These are phyloP conservation scores for Macroramphosus scolopax DNA, from an alignment of 2,797 vertebrate species.

Conservation along the genomic window DNA sequence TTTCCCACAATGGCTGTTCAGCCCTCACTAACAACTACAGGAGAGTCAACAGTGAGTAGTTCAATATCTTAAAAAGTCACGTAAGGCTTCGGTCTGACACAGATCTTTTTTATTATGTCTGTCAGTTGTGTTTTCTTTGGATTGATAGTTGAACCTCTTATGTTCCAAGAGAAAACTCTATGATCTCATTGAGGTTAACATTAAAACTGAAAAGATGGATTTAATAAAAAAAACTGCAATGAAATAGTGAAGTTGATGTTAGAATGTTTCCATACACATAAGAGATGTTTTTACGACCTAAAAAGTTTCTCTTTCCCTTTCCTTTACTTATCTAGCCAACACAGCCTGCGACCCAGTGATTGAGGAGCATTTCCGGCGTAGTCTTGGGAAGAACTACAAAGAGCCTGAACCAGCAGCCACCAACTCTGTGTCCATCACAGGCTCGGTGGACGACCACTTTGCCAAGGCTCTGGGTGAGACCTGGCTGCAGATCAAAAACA, in stretches of 20 bases:
- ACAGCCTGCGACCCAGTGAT: conserved; percentile 91
- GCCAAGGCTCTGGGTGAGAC: conserved; percentile 96
- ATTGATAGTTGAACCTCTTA: conserved; percentile 54
- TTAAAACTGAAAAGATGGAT: conserved; percentile 47
- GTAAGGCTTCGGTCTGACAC: too few species aligned
- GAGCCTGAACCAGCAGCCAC: conserved; percentile 89
- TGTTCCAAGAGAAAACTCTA: conserved; percentile 38
- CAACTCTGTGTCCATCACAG: conserved; percentile 95
- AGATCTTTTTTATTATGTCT: conserved; percentile 23
- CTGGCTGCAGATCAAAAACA: conserved; percentile 95
- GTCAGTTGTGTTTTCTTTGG: conserved; percentile 47
- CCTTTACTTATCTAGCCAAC: conserved; percentile 69
- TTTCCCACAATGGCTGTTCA: conserved; percentile 85
- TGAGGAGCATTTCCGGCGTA: conserved; percentile 97
- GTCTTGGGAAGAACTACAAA: conserved; percentile 95
- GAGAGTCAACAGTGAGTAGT: conserved; percentile 69
- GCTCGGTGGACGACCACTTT: conserved; percentile 97
- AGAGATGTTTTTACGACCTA: neutral
- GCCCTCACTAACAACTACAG: conserved; percentile 71
- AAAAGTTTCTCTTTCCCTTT: conserved; percentile 5
- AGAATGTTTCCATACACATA: too few species aligned
- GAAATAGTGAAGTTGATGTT: too few species aligned
- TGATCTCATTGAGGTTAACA: conserved; percentile 65
- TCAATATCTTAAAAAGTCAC: neutral
- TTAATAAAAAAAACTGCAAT: conserved; percentile 31